Base-by-base conservation (phyloP, 2,113 vertebrate species). In the Euleptes europaea region DNA sequence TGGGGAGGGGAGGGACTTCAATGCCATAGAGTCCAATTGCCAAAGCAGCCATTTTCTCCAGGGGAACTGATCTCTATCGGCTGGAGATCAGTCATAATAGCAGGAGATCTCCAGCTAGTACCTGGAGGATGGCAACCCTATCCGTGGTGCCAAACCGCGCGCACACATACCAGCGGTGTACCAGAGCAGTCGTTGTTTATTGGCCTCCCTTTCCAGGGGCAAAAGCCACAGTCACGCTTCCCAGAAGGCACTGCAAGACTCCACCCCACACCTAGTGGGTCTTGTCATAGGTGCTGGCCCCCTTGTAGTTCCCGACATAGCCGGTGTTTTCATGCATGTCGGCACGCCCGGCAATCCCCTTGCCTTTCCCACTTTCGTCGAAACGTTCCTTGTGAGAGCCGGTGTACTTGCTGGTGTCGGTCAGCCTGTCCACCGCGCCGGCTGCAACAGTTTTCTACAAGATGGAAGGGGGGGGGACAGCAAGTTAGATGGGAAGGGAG, bases 361-460 rank as follows among this genome's bases (percentile, higher is more conserved):
- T 97, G 26, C 97, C 97, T 91, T 97, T 98, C 74, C 97, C 97
- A 0, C 95, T 96, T 0, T 97, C 96, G 2, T 98, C 97, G 11
- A 99, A 99, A 14, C 96, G 96, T 80, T 97, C 97, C 94, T 98
- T 98, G 91, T 98, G 98, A n/a, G 94, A 94, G 21, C 97, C 97
- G 0, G 97, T 98, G 93, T 97, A 98, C 88, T 97, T 97, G 90
- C 93, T 93, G 51, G 94, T 95, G 81, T 98, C 97, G 0, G 97
- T 98, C 89, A 99, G 93, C 79, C 97, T 95, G 73, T 97, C 95
- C n/a, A 98, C 97, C 0, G 92, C 97, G 1, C 94, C 96, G 11
- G 89, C 95, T 33, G 97, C 96, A 2, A 94, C 92, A 3, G 94
- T 88, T 97, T 97, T 98, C 97, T 99, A 90, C 51, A 93, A 93